Evolutionary conservation across 2,888 invertebrate species (phyloP).

Genomic region (Scaptomyza parva): DNA sequence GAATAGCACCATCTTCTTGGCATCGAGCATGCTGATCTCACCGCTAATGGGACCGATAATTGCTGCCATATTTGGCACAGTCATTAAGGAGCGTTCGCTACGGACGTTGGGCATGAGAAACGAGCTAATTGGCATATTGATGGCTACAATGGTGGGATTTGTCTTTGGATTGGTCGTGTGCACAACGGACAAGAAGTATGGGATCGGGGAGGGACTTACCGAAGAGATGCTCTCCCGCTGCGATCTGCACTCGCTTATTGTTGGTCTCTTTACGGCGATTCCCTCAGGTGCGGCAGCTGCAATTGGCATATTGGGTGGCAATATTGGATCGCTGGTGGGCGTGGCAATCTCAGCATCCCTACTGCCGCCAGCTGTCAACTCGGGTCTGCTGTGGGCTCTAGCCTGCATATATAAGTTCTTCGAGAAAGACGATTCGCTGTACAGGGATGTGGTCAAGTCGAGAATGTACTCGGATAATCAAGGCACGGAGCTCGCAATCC

Average conservation of each 20-base stretch:
- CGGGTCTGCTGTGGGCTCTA: slow-evolving; percentile 89
- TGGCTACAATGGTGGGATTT: slow-evolving; percentile 89
- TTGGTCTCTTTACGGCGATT: slow-evolving; percentile 90
- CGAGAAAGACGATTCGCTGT: slow-evolving; percentile 85
- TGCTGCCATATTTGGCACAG: slow-evolving; percentile 90
- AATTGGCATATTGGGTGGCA: slow-evolving; percentile 91
- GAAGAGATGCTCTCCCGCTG: slow-evolving; percentile 89
- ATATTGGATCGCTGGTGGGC: slow-evolving; percentile 91
- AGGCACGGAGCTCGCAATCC: slow-evolving; percentile 87
- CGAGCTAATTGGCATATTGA: slow-evolving; percentile 88
- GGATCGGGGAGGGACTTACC: slow-evolving; percentile 88
- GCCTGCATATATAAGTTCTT: slow-evolving; percentile 86
- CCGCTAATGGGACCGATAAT: slow-evolving; percentile 93
- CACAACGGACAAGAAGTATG: slow-evolving; percentile 86
- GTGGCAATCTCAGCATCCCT: slow-evolving; percentile 93
- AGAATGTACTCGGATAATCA: slow-evolving; percentile 87
- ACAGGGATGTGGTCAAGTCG: slow-evolving; percentile 84
- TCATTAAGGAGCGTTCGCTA: slow-evolving; percentile 88
- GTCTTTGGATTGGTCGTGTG: slow-evolving; percentile 88
- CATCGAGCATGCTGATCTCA: slow-evolving; percentile 93
- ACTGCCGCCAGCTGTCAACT: slow-evolving; percentile 92
- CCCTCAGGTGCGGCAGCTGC: slow-evolving; percentile 92
- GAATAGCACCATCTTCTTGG: slow-evolving; percentile 90
- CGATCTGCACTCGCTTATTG: slow-evolving; percentile 88
- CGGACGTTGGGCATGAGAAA: slow-evolving; percentile 88